Evolutionary conservation across 2,797 vertebrate species (phyloP), one percentile per base, ranked within the genome.

Genomic region (Scarus forsteni): DNA sequence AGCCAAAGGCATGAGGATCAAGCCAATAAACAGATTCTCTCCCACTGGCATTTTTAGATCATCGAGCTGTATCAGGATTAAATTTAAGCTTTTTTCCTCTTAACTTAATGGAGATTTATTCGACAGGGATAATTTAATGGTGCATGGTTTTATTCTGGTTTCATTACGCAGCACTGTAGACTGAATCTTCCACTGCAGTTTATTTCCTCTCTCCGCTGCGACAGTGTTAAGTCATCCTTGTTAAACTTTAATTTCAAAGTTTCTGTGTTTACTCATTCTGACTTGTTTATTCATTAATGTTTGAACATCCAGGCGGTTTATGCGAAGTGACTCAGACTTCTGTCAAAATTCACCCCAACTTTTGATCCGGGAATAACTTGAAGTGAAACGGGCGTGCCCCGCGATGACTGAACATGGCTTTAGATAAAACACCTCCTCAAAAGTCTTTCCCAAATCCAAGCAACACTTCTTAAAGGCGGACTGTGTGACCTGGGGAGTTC

Each of bases 251-350:
- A 66, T 60, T 67, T 58, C 11, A 70, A 70, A 57, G 14, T 55
- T 40, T 73, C 49, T 48, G 15, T 55, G 27, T 61, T 70, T 60
- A 49, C 16, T 56, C 38, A 9, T 38, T 12, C 15, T 60, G 53
- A 73, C 82, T 61, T 60, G 45, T 68, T 79, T 56, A 38, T 52
- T 66, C 60, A 67, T 77, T 74, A 63, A 77, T 58, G 27, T 51
- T 35, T 46, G 52, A 54, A 57, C 3, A 8, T 8, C 27, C 2
- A 10, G 6, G 6, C 14, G 39, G 48, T 79, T 70, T 68, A 54
- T 54, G 18, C 10, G 14, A 56, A 61, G 60, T 63, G 50, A 60
- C 60, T 70, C 16, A 46, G 27, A 48, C 60, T 10, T 66, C 15
- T 49, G 52, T 71, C n/a, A 44, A 54, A 76, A 46, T 10, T 6